Conservation (phyloP, 2,797 vertebrate genomes). For the Acipenser oxyrinchus region DNA sequence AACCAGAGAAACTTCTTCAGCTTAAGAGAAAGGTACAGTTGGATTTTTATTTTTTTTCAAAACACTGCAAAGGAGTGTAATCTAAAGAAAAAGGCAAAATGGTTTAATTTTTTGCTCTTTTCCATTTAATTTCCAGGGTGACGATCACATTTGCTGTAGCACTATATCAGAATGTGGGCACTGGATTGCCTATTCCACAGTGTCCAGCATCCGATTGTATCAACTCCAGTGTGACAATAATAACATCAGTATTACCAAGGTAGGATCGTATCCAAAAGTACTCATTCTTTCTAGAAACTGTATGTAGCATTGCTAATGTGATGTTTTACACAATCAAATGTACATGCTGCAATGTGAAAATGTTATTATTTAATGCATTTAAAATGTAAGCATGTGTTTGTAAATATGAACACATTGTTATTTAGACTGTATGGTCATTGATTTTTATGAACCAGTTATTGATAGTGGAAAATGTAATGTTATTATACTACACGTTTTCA, state of each 20-base stretch:
- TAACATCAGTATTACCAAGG: conserved; percentile 66
- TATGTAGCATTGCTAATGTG: background rate
- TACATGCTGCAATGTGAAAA: no score
- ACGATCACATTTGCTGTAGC: conserved; percentile 80
- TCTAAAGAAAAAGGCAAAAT: background rate
- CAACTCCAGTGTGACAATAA: conserved; percentile 48
- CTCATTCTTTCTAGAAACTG: background rate
- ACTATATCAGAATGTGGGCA: conserved; percentile 75
- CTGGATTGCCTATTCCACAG: conserved; percentile 76
- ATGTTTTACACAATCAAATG: background rate
- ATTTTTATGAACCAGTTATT: no score
- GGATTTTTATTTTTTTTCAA: background rate
- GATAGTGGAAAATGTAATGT: no score
- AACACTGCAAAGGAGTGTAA: no score
- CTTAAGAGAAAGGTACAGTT: conserved; percentile 82
- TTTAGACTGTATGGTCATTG: no score
- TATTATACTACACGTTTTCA: no score
- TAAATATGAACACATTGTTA: no score
- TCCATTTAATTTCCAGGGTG: conserved; percentile 56
- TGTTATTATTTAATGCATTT: no score
- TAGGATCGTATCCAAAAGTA: conserved; percentile 31
- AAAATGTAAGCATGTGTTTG: no score
- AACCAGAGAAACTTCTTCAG: conserved; percentile 81
- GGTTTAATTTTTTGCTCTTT: background rate
- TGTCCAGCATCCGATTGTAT: conserved; percentile 71